These are phyloP conservation scores for Mionectes macconnelli DNA, from an alignment of 2,113 vertebrate genomes.

Conservation along the genomic window DNA sequence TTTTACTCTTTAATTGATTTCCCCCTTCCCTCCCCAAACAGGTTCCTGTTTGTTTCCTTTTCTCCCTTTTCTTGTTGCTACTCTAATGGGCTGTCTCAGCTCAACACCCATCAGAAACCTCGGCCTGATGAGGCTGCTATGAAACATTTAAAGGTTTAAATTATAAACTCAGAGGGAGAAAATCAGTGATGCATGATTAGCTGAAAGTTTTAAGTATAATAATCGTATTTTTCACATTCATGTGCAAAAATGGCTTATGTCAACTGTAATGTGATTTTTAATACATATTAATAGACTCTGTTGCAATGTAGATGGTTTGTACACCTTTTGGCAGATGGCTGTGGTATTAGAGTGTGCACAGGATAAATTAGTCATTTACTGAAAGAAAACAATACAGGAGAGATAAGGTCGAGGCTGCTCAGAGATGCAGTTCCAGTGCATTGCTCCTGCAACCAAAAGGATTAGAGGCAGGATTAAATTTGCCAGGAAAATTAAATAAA, in stretches of 20 bases:
- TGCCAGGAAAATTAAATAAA: neutral
- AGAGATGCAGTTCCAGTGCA: neutral
- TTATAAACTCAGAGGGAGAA: neutral
- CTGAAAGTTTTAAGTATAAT: slow-evolving; percentile 29
- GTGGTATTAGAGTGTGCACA: neutral
- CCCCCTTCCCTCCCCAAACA: neutral
- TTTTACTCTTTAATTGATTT: neutral
- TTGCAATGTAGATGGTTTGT: neutral
- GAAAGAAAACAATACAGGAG: neutral
- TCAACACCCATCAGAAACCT: neutral
- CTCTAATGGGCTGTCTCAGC: neutral
- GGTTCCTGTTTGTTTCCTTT: neutral
- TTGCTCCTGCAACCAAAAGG: neutral
- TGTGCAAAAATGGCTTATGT: neutral
- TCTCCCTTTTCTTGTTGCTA: neutral
- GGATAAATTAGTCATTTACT: neutral
- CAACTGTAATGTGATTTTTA: slow-evolving; percentile 22
- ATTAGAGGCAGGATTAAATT: neutral
- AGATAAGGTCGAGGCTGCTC: neutral
- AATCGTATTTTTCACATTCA: neutral
- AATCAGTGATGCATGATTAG: neutral
- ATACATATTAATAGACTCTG: slow-evolving; percentile 21
- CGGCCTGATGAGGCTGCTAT: neutral
- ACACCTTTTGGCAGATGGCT: slow-evolving; percentile 31
- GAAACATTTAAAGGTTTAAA: slow-evolving; percentile 31